These are phyloP conservation scores for Cyprinus carpio DNA, from an alignment of 2,113 vertebrate species.

Conservation along the genomic window DNA sequence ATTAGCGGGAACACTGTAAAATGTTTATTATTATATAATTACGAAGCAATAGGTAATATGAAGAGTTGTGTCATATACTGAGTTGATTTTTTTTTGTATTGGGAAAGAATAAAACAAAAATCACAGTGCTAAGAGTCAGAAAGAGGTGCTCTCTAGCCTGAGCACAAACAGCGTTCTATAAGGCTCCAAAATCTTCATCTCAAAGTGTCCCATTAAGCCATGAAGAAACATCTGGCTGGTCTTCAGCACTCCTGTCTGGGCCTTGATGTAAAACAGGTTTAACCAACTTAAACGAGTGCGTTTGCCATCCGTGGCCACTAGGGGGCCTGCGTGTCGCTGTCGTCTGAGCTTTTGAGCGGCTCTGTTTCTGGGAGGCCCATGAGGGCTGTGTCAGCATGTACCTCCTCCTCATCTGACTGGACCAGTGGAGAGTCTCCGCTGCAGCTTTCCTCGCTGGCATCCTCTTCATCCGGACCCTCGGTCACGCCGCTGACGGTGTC, in stretches of 20 bases:
- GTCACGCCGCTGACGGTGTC: slow-evolving; percentile 67
- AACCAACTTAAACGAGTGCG: background rate
- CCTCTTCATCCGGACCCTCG: slow-evolving; percentile 60
- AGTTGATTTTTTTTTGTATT: slow-evolving; percentile 24
- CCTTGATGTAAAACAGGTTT: slow-evolving; percentile 9
- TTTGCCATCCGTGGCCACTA: slow-evolving; percentile 40
- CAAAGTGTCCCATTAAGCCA: background rate
- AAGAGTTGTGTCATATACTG: slow-evolving; percentile 27
- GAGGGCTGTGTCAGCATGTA: slow-evolving; percentile 85
- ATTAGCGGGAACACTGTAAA: slow-evolving; percentile 23
- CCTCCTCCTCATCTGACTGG: slow-evolving; percentile 91
- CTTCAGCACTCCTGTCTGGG: background rate
- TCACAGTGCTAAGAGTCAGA: slow-evolving; percentile 38
- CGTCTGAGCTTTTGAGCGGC: slow-evolving; percentile 73
- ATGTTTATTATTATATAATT: slow-evolving; percentile 44
- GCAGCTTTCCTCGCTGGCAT: slow-evolving; percentile 66
- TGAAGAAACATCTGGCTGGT: background rate
- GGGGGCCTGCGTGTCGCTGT: slow-evolving; percentile 82
- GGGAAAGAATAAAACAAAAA: slow-evolving; percentile 25
- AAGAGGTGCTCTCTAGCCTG: slow-evolving; percentile 26
- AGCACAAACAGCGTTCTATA: background rate
- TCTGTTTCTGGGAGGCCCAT: slow-evolving; percentile 62
- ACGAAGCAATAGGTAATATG: slow-evolving; percentile 31
- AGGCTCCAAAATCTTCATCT: slow-evolving; percentile 4
- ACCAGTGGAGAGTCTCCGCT: slow-evolving; percentile 73